Conservation (phyloP, 2,113 vertebrate species). For the Lucifuga dentata region DNA sequence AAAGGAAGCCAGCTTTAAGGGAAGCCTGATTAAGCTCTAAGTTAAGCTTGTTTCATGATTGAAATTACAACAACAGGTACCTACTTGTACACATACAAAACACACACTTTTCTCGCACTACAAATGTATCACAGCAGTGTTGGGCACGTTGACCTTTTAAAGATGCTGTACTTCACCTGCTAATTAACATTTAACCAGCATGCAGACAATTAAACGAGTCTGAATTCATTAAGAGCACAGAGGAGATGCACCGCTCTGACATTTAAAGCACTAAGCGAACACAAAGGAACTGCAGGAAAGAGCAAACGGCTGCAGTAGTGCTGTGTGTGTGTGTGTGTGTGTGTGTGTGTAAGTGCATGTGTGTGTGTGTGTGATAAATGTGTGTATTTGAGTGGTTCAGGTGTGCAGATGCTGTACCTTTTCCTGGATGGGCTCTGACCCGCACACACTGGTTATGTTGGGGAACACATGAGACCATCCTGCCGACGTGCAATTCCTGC, state of each 20-base stretch:
- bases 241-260: neutral
- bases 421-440: constrained; percentile 73
- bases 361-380: no score
- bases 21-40: no score
- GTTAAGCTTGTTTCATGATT: no score
- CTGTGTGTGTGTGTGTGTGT: no score
- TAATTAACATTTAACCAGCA: constrained; percentile 44
- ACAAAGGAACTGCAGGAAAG: no score
- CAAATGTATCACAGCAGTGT: neutral
- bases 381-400: no score
- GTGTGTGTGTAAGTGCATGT: no score
- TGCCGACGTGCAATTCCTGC: constrained; percentile 88
- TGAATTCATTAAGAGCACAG: neutral
- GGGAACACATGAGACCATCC: constrained; percentile 92
- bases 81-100: constrained; percentile 4
- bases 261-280: neutral
- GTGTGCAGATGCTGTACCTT: constrained; percentile 58
- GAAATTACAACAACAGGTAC: no score
- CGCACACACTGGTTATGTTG: constrained; percentile 86
- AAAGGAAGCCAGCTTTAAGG: no score
- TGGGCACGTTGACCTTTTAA: constrained; percentile 43
- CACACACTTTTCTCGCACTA: constrained; percentile 11
- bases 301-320: no score
- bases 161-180: constrained; percentile 1
- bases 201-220: constrained; percentile 17